These are phyloP conservation scores for Melanotaenia trifasciata DNA, from an alignment of 2,797 vertebrate genomes.

Conservation along the genomic window DNA sequence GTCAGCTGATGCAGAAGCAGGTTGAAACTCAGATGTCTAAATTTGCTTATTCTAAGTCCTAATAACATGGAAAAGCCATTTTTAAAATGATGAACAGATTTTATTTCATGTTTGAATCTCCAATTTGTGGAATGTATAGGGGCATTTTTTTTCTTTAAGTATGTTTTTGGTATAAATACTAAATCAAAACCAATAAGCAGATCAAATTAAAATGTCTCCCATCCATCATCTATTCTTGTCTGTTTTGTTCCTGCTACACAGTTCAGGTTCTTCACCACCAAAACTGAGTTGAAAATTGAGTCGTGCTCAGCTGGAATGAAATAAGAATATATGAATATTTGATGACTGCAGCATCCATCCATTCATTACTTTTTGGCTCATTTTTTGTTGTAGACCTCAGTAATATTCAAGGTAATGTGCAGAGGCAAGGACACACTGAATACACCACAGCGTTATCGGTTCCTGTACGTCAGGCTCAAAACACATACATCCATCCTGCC, in stretches of 20 bases:
- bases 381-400: slow-evolving; percentile 1
- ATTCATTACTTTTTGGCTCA: not conserved
- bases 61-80: not conserved
- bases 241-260: not conserved
- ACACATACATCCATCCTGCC: not conserved
- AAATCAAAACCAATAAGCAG: not conserved
- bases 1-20: not conserved
- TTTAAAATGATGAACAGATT: not conserved
- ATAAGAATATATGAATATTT: slow-evolving; percentile 4
- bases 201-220: not conserved
- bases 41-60: not conserved
- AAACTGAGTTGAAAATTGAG: not conserved
- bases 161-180: no score
- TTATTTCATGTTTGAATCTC: not conserved
- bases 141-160: not conserved
- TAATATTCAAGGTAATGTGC: not conserved
- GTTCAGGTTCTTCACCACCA: not conserved
- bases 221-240: not conserved
- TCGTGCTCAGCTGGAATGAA: slow-evolving; percentile 20
- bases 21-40: not conserved
- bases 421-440: not conserved
- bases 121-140: not conserved
- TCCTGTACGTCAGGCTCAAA: slow-evolving; percentile 1
- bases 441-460: not conserved
- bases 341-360: not conserved